Evolutionary conservation across 2,888 invertebrate species (phyloP).

Genomic region (Ormyrus nitidulus): DNA sequence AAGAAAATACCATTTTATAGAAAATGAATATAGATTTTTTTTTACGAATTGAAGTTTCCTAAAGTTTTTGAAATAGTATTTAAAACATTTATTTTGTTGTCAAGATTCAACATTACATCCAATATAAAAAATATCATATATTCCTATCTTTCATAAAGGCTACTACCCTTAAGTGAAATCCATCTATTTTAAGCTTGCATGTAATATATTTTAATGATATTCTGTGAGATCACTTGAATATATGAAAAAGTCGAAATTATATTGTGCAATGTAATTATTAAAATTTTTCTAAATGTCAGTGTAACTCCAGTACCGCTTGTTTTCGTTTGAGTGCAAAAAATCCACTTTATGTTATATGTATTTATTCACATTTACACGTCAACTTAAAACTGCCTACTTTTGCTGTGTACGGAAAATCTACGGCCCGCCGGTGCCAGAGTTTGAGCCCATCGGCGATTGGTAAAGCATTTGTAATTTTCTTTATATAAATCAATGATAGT

Average conservation of each 20-base stretch:
- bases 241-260: constrained; percentile 1
- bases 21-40: too few relatives aligned
- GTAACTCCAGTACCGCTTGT: constrained; percentile 22
- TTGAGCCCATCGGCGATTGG: constrained; percentile 28
- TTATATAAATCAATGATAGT: constrained; percentile 31
- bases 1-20: too few relatives aligned
- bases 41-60: too few relatives aligned
- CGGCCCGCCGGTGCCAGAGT: constrained; percentile 21
- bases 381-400: constrained; percentile 69
- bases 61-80: too few relatives aligned
- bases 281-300: constrained; percentile 18
- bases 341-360: constrained; percentile 44
- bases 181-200: too few relatives aligned
- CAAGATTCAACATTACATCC: too few relatives aligned
- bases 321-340: constrained; percentile 23
- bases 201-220: background rate
- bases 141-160: too few relatives aligned
- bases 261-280: constrained; percentile 26
- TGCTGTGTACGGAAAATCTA: constrained; percentile 65
- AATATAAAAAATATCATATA: too few relatives aligned
- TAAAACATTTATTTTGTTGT: too few relatives aligned
- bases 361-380: constrained; percentile 56
- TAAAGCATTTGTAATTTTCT: constrained; percentile 42
- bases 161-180: too few relatives aligned
- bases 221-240: background rate